Base-by-base conservation (phyloP, 1,140 invertebrate species). In the Zelostemma sp. region DNA sequence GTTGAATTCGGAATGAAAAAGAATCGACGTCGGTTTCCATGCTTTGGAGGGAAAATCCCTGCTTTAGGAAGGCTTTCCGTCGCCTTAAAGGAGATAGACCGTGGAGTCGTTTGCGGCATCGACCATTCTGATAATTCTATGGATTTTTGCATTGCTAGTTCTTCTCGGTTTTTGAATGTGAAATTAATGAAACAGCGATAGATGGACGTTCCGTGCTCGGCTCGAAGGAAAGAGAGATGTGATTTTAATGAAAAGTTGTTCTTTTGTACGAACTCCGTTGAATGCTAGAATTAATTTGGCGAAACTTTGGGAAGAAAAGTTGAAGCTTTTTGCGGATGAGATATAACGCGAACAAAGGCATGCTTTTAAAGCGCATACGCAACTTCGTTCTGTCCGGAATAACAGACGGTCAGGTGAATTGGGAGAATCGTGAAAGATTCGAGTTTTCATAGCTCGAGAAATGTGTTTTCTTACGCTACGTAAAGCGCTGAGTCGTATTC, bases 1-100 rank as follows among this genome's bases (percentile, higher is more conserved):
- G n/a, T n/a, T n/a, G n/a, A n/a, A n/a, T n/a, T n/a, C n/a, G n/a
- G n/a, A n/a, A n/a, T n/a, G n/a, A n/a, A n/a, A n/a, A n/a, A n/a
- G n/a, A n/a, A n/a, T n/a, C n/a, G n/a, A n/a, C n/a, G n/a, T n/a
- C n/a, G n/a, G n/a, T n/a, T n/a, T n/a, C n/a, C n/a, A n/a, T n/a
- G n/a, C n/a, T n/a, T n/a, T n/a, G n/a, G n/a, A n/a, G n/a, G n/a
- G n/a, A n/a, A n/a, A n/a, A n/a, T n/a, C n/a, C n/a, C n/a, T n/a
- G n/a, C n/a, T n/a, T n/a, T n/a, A n/a, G n/a, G n/a, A n/a, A n/a
- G n/a, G n/a, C n/a, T 68, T 78, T 73, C 60, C 56, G 69, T 59
- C 70, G 73, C 78, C 74, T 83, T 83, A 82, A 82, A 83, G 81
- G 50, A 56, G 80, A 82, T 80, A 51, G 76, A 57, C 18, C 59